Evolutionary conservation across 37 sponge, comb jelly and placozoan species (phyloP).

Genomic region (Trichoplax adhaerens): DNA sequence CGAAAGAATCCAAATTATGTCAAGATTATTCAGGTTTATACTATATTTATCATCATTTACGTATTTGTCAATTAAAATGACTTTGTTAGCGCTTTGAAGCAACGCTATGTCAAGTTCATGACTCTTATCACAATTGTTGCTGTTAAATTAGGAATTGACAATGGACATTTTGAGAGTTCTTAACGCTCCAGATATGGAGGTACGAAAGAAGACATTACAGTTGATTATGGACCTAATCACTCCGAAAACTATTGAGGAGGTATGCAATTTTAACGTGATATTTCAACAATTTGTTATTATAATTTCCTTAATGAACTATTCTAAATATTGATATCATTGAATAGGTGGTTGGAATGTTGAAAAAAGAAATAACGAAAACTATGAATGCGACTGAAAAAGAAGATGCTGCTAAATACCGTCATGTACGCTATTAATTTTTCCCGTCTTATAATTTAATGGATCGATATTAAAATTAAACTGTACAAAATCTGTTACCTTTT

Average conservation of each 20-base stretch:
- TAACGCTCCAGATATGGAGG: constrained; percentile 76
- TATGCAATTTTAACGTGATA: constrained; percentile 5
- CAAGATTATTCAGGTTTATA: constrained; percentile 55
- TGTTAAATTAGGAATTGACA: constrained; percentile 50
- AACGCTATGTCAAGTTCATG: not conserved
- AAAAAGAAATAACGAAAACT: constrained; percentile 82
- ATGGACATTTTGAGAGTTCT: constrained; percentile 95
- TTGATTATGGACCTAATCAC: constrained; percentile 75
- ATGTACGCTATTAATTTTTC: constrained; percentile 36
- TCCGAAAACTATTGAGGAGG: constrained; percentile 84
- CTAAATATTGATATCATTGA: not conserved
- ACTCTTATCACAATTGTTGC: not conserved
- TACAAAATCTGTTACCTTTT: not conserved
- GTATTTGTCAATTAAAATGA: not conserved
- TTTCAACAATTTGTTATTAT: not conserved
- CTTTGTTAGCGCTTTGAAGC: not conserved
- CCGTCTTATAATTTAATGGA: constrained; percentile 18
- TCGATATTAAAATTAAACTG: not conserved
- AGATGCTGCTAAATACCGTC: constrained; percentile 11
- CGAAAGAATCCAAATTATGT: constrained; percentile 53
- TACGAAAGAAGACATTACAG: constrained; percentile 82
- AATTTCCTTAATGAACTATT: no score
- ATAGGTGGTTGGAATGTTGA: constrained; percentile 76
- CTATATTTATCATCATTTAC: not conserved
- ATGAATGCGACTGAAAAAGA: constrained; percentile 29